Percentiles rank a stretch among this genome's conserved stretches.
Conservation (phyloP, 2,113 vertebrate species). For the Bufo bufo region DNA sequence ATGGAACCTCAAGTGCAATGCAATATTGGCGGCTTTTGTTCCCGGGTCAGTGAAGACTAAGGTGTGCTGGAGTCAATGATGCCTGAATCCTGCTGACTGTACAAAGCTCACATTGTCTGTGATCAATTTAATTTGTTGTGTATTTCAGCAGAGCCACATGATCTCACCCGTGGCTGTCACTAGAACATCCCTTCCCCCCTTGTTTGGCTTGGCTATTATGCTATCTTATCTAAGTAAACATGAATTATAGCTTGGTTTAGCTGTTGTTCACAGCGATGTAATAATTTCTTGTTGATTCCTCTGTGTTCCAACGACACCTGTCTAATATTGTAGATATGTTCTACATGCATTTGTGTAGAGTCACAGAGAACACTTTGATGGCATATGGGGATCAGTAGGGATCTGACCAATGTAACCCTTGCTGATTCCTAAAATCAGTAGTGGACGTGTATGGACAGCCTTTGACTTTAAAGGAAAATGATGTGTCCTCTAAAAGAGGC, state of each 20-base stretch:
- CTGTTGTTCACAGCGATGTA: neutral
- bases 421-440: too few species aligned
- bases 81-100: slow-evolving; percentile 17
- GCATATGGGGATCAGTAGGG: too few species aligned
- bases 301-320: neutral
- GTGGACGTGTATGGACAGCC: too few species aligned
- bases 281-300: too few species aligned
- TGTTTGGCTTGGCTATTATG: slow-evolving; percentile 36
- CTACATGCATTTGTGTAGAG: too few species aligned
- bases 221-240: neutral
- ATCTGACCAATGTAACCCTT: neutral
- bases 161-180: slow-evolving; percentile 15
- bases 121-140: slow-evolving; percentile 12
- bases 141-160: slow-evolving; percentile 24
- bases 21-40: slow-evolving; percentile 39
- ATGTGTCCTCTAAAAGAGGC: too few species aligned
- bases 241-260: neutral
- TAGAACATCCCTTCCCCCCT: slow-evolving; percentile 1
- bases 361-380: too few species aligned
- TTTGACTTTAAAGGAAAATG: too few species aligned
- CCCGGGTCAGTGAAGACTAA: neutral
- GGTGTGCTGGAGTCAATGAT: slow-evolving; percentile 34
- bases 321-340: too few species aligned
- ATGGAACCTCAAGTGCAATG: slow-evolving; percentile 22
- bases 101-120: slow-evolving; percentile 46